Conservation (phyloP, 1,140 invertebrate species). For the Dendroctonus ponderosae region DNA sequence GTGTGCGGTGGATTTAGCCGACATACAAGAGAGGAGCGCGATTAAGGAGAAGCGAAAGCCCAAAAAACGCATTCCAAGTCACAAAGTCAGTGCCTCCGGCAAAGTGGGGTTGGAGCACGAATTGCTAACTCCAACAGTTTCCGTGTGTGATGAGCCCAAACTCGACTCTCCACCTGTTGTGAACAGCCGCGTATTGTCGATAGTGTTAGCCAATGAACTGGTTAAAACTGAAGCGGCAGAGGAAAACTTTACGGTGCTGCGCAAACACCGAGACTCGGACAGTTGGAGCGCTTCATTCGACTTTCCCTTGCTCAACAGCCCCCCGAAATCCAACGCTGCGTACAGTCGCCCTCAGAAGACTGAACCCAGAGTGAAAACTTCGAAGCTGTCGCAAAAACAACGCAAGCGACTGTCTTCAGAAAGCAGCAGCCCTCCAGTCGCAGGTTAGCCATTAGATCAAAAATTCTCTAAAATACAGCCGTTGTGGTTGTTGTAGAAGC, state of each 20-base stretch:
- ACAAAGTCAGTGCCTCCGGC: constrained; percentile 38
- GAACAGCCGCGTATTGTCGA: constrained; percentile 51
- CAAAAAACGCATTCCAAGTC: constrained; percentile 51
- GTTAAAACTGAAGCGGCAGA: constrained; percentile 47
- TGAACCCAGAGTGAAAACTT: constrained; percentile 43
- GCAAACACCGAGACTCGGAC: constrained; percentile 13
- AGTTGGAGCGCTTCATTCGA: constrained; percentile 34
- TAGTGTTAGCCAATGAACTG: constrained; percentile 51
- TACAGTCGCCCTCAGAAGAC: constrained; percentile 33
- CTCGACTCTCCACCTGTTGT: constrained; percentile 43
- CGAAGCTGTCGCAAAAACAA: constrained; percentile 63
- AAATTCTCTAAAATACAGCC: no score
- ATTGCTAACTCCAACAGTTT: not conserved
- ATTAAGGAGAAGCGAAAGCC: constrained; percentile 36
- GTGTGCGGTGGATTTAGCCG: constrained; percentile 48
- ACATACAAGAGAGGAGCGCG: constrained; percentile 46
- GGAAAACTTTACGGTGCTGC: constrained; percentile 37
- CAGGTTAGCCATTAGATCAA: no score
- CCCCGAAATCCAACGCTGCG: constrained; percentile 17
- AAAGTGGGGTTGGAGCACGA: not conserved
- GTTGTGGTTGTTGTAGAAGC: constrained; percentile 36
- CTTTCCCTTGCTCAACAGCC: constrained; percentile 41
- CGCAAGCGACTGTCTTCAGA: constrained; percentile 53
- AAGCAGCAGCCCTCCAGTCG: constrained; percentile 3
- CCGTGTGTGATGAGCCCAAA: constrained; percentile 4